A percentile compares a stretch with the other conserved stretches of the same genome.
Conservation (phyloP, 2,888 invertebrate species). For the Sphinx pinastri region DNA sequence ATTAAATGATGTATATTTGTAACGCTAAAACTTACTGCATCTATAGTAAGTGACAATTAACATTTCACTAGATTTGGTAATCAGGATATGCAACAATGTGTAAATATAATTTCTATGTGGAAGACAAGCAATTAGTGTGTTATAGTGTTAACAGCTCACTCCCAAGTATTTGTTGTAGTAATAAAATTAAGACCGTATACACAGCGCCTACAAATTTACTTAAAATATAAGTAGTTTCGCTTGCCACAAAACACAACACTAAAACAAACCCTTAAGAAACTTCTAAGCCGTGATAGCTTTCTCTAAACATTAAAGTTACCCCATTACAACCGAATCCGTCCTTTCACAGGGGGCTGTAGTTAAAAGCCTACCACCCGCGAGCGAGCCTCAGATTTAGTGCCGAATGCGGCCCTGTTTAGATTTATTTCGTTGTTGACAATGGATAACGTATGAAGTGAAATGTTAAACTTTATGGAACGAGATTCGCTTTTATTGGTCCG, state of each 20-base stretch:
- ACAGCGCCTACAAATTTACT: background rate
- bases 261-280: background rate
- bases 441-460: background rate
- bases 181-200: background rate
- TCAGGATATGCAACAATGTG: too few relatives aligned
- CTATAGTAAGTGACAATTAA: too few relatives aligned
- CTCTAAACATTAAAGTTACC: background rate
- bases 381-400: background rate
- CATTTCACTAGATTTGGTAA: too few relatives aligned
- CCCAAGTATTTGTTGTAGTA: too few relatives aligned
- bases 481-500: background rate
- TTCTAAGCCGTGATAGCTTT: background rate
- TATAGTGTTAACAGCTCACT: background rate
- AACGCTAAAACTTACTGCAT: too few relatives aligned
- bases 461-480: background rate
- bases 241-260: background rate
- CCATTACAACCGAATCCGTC: constrained; percentile 7
- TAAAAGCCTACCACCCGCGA: constrained; percentile 5
- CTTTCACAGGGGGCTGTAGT: background rate
- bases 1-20: too few relatives aligned
- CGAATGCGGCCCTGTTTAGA: constrained; percentile 12
- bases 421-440: constrained; percentile 24
- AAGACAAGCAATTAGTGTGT: too few relatives aligned
- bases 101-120: too few relatives aligned
- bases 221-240: too few relatives aligned